A percentile compares a stretch with the other conserved stretches of the same genome.
Evolutionary conservation across 2,797 vertebrate species (phyloP).

Genomic region (Phoeniculus purpureus): DNA sequence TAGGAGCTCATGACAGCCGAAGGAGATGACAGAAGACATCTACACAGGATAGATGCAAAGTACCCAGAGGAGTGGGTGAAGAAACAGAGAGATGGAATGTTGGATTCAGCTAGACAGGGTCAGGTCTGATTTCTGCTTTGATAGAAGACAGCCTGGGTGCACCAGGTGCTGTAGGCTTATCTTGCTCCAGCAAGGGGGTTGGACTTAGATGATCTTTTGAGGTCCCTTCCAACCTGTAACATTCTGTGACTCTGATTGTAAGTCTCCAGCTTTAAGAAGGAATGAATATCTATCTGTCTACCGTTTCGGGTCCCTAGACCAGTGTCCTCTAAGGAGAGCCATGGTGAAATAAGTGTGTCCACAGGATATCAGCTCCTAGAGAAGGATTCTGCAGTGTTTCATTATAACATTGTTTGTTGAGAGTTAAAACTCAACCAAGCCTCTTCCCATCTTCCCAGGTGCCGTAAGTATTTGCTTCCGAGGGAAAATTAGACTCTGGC

Average conservation of each 20-base stretch:
- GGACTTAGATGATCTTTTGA: no score
- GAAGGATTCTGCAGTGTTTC: background rate
- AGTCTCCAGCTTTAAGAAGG: background rate
- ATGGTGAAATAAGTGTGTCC: background rate
- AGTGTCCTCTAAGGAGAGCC: background rate
- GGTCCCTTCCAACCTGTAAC: no score
- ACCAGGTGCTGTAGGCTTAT: no score
- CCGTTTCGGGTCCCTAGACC: background rate
- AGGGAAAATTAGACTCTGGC: background rate
- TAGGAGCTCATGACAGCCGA: background rate
- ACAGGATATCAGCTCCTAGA: background rate
- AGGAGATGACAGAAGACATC: background rate
- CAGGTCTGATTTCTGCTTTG: no score
- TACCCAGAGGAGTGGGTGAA: no score
- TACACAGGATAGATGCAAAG: background rate
- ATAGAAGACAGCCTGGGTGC: no score
- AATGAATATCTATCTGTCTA: background rate
- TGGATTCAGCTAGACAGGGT: no score
- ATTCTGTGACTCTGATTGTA: background rate
- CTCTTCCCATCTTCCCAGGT: background rate
- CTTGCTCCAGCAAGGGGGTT: no score
- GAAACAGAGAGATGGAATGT: no score
- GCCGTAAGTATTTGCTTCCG: background rate
- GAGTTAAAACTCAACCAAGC: background rate
- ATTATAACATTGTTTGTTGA: background rate